phyloP scores from a whole-genome alignment of 2,888 invertebrate species.

The Eudemis profundana region DNA sequence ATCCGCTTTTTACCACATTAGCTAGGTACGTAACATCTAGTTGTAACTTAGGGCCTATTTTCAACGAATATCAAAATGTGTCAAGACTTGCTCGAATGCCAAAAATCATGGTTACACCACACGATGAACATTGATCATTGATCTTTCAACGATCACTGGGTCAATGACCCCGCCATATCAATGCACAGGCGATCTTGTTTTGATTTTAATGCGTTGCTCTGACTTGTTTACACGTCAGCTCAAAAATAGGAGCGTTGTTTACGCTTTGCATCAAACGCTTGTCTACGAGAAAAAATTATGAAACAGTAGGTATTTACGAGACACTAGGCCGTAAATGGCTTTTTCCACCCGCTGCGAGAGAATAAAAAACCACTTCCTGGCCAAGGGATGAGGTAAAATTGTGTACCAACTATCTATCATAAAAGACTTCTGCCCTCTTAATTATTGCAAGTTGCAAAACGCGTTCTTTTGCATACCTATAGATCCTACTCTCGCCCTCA shows the following conservation, averaged over 20 bases:
- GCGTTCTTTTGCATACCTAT: no score
- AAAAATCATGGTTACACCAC: constrained; percentile 8
- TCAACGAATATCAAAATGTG: neutral
- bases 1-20: no score
- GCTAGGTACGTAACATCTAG: no score
- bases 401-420: no score
- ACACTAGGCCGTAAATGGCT: no score
- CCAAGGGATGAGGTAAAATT: no score
- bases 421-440: no score
- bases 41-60: neutral
- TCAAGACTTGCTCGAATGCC: neutral
- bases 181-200: constrained; percentile 34
- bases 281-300: neutral
- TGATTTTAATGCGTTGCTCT: constrained; percentile 27
- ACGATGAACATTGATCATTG: constrained; percentile 35
- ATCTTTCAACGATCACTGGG: constrained; percentile 37
- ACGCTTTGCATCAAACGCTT: neutral
- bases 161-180: constrained; percentile 29
- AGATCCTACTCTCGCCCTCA: no score
- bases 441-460: no score
- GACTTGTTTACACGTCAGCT: constrained; percentile 4
- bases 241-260: constrained; percentile 2
- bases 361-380: no score
- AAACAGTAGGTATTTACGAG: neutral
- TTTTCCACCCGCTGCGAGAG: no score